Percentiles rank a stretch among this genome's conserved stretches.
These are phyloP conservation scores for Terebella lapidaria DNA, from an alignment of 2,888 invertebrate genomes.

Conservation along the genomic window DNA sequence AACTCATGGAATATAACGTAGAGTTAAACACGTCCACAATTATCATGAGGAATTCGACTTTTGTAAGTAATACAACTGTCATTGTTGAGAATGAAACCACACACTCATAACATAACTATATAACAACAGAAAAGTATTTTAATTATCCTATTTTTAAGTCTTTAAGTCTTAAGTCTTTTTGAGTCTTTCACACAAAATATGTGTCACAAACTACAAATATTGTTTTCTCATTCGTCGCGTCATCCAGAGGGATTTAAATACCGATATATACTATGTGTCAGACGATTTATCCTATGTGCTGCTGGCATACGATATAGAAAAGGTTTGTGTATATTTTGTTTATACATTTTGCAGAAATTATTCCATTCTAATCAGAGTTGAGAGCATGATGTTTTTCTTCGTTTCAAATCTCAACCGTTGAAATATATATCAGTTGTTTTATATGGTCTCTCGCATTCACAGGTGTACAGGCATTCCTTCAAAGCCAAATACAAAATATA, in stretches of 20 bases:
- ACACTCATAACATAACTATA: not conserved
- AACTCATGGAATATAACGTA: constrained; percentile 78
- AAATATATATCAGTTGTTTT: too few relatives aligned
- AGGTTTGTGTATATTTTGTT: too few relatives aligned
- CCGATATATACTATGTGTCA: constrained; percentile 9
- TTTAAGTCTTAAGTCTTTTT: not conserved
- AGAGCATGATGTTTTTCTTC: too few relatives aligned
- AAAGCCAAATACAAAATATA: constrained; percentile 9
- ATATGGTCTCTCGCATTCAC: not conserved
- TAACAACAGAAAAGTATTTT: not conserved
- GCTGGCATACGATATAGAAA: constrained; percentile 7
- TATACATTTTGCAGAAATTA: too few relatives aligned
- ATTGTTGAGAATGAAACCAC: too few relatives aligned
- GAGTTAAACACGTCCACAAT: constrained; percentile 66
- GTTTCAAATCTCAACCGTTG: too few relatives aligned
- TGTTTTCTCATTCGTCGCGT: not conserved
- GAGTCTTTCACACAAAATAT: too few relatives aligned
- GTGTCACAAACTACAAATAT: not conserved
- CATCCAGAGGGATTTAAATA: constrained; percentile 4
- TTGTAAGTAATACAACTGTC: constrained; percentile 35
- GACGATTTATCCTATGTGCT: constrained; percentile 9
- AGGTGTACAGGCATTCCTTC: constrained; percentile 13
- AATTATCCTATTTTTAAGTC: not conserved
- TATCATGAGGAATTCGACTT: constrained; percentile 48
- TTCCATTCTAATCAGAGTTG: too few relatives aligned